Base-by-base conservation (phyloP, 2,888 invertebrate species). In the Standfussiana lucernea region DNA sequence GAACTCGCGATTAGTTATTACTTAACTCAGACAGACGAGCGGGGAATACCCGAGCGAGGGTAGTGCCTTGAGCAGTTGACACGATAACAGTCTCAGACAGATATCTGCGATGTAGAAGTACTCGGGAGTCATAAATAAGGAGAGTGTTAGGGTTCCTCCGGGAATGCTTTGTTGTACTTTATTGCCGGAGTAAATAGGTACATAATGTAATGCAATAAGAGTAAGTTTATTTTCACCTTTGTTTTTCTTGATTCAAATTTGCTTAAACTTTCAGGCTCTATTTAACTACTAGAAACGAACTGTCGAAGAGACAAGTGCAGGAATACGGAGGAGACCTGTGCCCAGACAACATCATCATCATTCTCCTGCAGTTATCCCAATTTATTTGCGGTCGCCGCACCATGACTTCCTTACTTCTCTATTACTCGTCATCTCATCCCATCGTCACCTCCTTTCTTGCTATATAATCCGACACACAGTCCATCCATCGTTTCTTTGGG, bases 111-210 rank as follows among this genome's bases (percentile, higher is more conserved):
- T 40, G 62, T 62, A 64, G 3, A 37, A 8, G 61, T n/a, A 50
- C 42, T 0, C 18, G 70, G 40, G n/a, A 24, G 37, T 10, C 24
- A 75, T 59, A 40, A 67, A 59, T n/a, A 21, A 32, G 40, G 2
- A 15, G n/a, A 76, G 59, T 5, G 28, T 18, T 7, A n/a, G 68
- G 7, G 7, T 15, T 13, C 35, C 69, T 13, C 1, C 15, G 28
- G 47, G 59, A 42, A 61, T 18, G 21, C 47, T 77, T 13, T 42
- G 40, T 35, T 21, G 69, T 70, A 69, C 24, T 37, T 78, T 56
- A 45, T n/a, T 78, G 35, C 18, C 28, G 21, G 13, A 47, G 72
- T 24, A 68, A 42, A 68, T 66, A n/a, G n/a, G n/a, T n/a, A 45
- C 6, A 67, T 37, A 28, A 47, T 28, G 21, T 47, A 68, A 28